Base-by-base conservation (phyloP, 2,797 vertebrate species). In the Hypotaenidia okinawae region DNA sequence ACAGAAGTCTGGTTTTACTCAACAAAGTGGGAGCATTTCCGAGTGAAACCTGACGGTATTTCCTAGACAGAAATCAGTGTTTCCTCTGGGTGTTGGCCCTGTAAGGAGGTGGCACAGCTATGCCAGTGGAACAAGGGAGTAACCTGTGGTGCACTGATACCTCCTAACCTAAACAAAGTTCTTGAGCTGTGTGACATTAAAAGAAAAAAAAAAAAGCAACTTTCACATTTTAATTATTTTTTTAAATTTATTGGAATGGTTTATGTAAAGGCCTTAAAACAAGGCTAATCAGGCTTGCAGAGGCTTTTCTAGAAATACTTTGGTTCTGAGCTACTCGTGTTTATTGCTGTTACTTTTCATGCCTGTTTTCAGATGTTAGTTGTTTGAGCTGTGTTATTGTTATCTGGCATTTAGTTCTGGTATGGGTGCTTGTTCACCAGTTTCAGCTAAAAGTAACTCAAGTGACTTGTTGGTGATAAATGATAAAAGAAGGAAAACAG, bases 391-490 rank as follows among this genome's bases (percentile, higher is more conserved):
- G 4, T 69, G 63, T 51, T 79, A 8, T 37, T 5, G 2, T 87
- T 74, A 68, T 59, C 76, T 86, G 84, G 64, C 27, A 2, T 30
- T 37, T 41, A 51, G 51, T 74, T 89, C 51, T 16, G 16, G 9
- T 24, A 19, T 68, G 61, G 52, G 52, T 33, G 61, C 63, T 94
- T 91, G 64, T 64, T 91, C 79, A 47, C 63, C 39, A 64, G 33
- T 88, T 96, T 94, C 88, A 90, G 61, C 78, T 88, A 28, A 70
- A 87, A 57, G 72, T 87, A 89, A 70, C 78, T 74, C 35, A n/a
- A 12, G 52, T 74, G 77, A 63, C 77, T 94, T 91, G 55, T 35
- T 51, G 70, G 64, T 70, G 90, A 87, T 93, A 89, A 84, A 87
- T 51, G 49, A 58, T 76, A 79, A 33, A 92, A 82, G 88, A 45